A percentile compares a stretch with the other conserved stretches of the same genome.
Conservation (phyloP, 2,888 invertebrate genomes). For the Drosophila borealis region DNA sequence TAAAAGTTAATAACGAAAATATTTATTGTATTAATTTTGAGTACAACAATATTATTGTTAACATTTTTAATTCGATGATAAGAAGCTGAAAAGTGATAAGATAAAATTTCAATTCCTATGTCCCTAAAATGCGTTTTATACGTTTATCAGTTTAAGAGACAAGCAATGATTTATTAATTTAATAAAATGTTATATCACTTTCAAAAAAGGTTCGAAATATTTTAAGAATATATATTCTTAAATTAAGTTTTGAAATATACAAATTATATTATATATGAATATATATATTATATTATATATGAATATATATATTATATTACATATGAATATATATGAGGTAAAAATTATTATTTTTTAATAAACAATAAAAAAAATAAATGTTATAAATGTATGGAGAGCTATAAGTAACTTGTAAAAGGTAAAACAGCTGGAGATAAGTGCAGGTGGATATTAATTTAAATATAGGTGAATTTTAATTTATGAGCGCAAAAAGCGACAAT, state of each 20-base stretch:
- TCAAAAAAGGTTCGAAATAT: neutral
- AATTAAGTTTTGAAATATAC: neutral
- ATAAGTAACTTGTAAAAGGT: too few relatives aligned
- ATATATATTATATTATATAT: slow-evolving; percentile 1
- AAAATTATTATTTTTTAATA: neutral
- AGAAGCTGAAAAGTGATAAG: neutral
- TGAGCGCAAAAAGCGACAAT: too few relatives aligned
- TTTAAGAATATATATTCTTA: neutral
- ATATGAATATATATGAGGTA: neutral
- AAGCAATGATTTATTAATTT: too few relatives aligned
- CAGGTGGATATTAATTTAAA: too few relatives aligned
- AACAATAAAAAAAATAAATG: neutral
- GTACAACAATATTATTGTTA: neutral
- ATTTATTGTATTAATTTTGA: neutral
- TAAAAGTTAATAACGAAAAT: neutral
- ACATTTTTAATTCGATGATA: too few relatives aligned
- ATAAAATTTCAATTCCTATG: neutral
- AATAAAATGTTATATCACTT: neutral
- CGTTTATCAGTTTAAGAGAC: too few relatives aligned
- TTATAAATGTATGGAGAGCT: too few relatives aligned
- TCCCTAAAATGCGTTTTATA: too few relatives aligned
- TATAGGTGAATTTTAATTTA: too few relatives aligned
- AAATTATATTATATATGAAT: neutral
- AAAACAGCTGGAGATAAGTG: too few relatives aligned
- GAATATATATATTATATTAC: neutral